Evolutionary conservation across 2,888 invertebrate genomes (phyloP), one percentile per base, ranked within the genome.

Genomic region (Tenthredo livida): DNA sequence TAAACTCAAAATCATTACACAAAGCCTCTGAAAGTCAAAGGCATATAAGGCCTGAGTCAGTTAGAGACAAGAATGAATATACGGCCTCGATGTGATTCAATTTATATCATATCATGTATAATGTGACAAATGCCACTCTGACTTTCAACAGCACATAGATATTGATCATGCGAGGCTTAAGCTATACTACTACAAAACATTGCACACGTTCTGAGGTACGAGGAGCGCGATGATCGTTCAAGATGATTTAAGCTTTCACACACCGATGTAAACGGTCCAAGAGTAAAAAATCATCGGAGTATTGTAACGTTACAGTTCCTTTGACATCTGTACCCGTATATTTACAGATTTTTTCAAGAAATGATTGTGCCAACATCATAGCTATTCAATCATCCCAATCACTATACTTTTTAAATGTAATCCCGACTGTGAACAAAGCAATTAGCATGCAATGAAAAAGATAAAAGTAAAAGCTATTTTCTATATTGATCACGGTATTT

Each of bases 131-230:
- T 58, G 33, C 33, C 21, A 54, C 58, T 58, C 47, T 78, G 78
- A 78, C 78, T 78, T 78, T 61, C 80, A 80, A 61, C 29, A 61
- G 21, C 25, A 61, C 80, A 80, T n/a, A 50, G 29, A 77, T 61
- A 61, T 61, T 40, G 80, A 61, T 37, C 80, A 80, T 80, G 80
- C 80, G 9, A 40, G 37, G 61, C 37, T 80, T 17, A 61, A 61
- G 21, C 61, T 61, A 40, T 40, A 15, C 25, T 61, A 61, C 50
- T 33, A 33, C 10, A 75, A 77, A 54, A 43, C 75, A 75, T 47
- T 75, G 75, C n/a, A 75, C 25, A 75, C 21, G 21, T 47, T 75
- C 50, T 54, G 37, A 47, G 33, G 77, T 54, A 77, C 33, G 33
- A 77, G 50, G 40, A 43, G 43, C 25, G 25, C 10, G 47, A 1